These are phyloP conservation scores for Idaea biselata DNA, from an alignment of 2,888 invertebrate genomes.

Conservation along the genomic window DNA sequence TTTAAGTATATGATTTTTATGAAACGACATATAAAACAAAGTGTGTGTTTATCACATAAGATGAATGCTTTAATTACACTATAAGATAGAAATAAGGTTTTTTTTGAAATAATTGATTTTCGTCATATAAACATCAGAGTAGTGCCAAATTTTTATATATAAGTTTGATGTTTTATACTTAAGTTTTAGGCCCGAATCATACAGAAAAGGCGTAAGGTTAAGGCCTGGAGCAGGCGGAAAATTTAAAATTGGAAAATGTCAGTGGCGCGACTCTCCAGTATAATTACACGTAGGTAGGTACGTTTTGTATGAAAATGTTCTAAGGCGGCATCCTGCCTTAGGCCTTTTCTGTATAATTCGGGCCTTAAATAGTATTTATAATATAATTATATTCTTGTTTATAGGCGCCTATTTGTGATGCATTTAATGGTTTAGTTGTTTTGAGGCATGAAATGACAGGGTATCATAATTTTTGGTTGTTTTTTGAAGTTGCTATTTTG, in stretches of 20 bases:
- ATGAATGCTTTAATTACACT: slow-evolving; percentile 76
- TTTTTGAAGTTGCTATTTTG: slow-evolving; percentile 13
- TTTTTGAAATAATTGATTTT: slow-evolving; percentile 28
- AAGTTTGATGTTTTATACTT: slow-evolving; percentile 19
- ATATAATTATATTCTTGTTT: too few relatives aligned
- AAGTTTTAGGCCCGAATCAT: too few relatives aligned
- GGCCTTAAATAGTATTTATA: too few relatives aligned
- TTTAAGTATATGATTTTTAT: slow-evolving; percentile 20
- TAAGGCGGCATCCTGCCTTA: too few relatives aligned
- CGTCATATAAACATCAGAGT: slow-evolving; percentile 52
- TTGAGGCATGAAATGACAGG: slow-evolving; percentile 74
- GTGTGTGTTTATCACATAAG: slow-evolving; percentile 50
- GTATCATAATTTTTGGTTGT: slow-evolving; percentile 56
- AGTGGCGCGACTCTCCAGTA: too few relatives aligned
- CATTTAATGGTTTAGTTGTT: slow-evolving; percentile 52
- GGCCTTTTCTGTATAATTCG: too few relatives aligned
- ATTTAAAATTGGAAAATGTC: too few relatives aligned
- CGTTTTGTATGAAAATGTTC: too few relatives aligned
- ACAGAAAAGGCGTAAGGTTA: too few relatives aligned
- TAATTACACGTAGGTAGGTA: too few relatives aligned
- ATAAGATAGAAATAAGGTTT: slow-evolving; percentile 53
- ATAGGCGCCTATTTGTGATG: slow-evolving; percentile 41
- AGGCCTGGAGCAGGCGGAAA: too few relatives aligned
- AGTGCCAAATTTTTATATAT: slow-evolving; percentile 47
- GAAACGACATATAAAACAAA: slow-evolving; percentile 36